Conservation (phyloP, 2,797 vertebrate genomes). For the Protosalanx chinensis region DNA sequence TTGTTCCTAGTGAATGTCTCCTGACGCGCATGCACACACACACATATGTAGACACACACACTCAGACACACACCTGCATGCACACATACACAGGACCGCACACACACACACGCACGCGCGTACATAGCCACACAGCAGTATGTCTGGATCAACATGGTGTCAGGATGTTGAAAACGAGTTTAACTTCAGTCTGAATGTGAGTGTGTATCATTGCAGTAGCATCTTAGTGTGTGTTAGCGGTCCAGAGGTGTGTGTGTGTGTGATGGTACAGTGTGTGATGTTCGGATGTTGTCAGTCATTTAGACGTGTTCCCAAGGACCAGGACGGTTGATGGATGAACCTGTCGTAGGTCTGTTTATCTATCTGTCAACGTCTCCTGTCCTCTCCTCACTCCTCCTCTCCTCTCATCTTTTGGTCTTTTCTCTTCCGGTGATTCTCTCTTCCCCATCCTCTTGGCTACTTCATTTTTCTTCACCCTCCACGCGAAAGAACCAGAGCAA, state of each 20-base stretch:
- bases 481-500: not conserved
- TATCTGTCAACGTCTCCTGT: not conserved
- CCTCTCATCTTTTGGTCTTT: not conserved
- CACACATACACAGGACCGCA: not conserved
- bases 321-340: conserved; percentile 2
- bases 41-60: not conserved
- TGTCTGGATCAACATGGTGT: not conserved
- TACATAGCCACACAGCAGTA: not conserved
- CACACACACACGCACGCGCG: not conserved
- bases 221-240: no score
- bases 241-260: no score
- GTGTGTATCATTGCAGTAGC: not conserved
- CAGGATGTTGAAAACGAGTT: not conserved
- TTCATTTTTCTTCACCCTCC: not conserved
- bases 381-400: not conserved
- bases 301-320: not conserved
- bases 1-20: no score
- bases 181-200: not conserved
- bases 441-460: not conserved
- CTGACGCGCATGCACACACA: conserved; percentile 2
- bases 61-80: not conserved
- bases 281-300: no score
- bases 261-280: no score
- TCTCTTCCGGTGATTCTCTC: not conserved
- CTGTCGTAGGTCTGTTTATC: conserved; percentile 7